A percentile compares a stretch with the other conserved stretches of the same genome.
phyloP scores from a whole-genome alignment of 2,797 vertebrate genomes.

The Cossypha caffra region DNA sequence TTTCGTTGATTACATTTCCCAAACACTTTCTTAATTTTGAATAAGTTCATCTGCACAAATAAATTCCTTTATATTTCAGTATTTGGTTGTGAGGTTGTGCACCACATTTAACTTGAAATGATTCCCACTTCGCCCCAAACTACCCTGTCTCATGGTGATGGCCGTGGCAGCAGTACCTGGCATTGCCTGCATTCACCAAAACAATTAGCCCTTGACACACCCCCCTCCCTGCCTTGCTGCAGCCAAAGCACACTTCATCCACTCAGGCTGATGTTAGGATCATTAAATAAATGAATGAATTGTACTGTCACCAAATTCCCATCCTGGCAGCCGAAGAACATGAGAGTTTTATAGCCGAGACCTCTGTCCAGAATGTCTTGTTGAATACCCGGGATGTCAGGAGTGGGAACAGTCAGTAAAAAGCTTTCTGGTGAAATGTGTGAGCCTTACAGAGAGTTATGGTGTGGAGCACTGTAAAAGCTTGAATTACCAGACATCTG shows the following conservation, averaged over 20 bases:
- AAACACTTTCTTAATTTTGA: not conserved
- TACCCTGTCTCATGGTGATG: rapidly evolving
- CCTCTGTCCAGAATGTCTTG: not conserved
- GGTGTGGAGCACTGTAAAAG: not conserved
- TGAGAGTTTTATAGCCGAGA: not conserved
- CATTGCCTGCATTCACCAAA: rapidly evolving
- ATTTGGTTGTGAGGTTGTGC: not conserved
- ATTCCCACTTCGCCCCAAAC: not conserved
- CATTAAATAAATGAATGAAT: constrained; percentile 46
- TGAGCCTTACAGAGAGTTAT: not conserved
- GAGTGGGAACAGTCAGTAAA: not conserved
- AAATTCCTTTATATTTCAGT: not conserved
- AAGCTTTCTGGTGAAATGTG: constrained; percentile 13
- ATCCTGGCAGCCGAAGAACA: not conserved
- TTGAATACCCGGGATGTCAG: not conserved
- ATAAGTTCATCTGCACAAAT: not conserved
- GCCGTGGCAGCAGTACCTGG: not conserved
- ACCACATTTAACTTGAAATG: not conserved
- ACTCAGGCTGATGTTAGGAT: constrained; percentile 7
- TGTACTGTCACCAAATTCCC: constrained; percentile 27
- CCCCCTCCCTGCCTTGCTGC: not conserved
- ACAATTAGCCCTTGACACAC: not conserved
- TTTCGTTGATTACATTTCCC: not conserved
- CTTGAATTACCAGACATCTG: not conserved
- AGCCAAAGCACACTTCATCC: constrained; percentile 30